Base-by-base conservation (phyloP, 2,113 vertebrate genomes). In the Oceanodroma tethys region DNA sequence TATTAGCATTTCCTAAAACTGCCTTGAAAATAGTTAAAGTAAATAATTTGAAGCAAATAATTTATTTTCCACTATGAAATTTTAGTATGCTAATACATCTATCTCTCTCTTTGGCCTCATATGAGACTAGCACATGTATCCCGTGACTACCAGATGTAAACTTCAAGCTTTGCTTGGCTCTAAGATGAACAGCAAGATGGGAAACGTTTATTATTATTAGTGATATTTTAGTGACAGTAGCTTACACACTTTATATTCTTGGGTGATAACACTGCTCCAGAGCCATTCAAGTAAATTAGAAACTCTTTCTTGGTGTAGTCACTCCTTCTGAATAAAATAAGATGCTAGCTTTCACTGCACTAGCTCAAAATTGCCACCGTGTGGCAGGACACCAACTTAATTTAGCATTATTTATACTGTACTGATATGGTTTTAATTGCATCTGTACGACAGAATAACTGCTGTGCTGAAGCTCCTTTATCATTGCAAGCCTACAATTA, bases 321-420 rank as follows among this genome's bases (percentile, higher is more conserved):
- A 90, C 79, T 91, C 53, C 81, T 97, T 62, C 70, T 62, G 60
- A 81, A 92, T 92, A 87, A 97, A 96, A 56, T 43, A 94, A 80
- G 73, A 84, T 7, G 50, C 55, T 36, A 42, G 36, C 45, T 97
- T 71, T 93, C 93, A 78, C 81, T 90, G 93, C 73, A 92, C 88
- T 93, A 97, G 97, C 97, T 98, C 97, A 98, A 98, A 98, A 97
- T 97, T 98, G 98, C 97, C 98, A 98, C 97, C 98, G 94, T 96
- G 97, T 98, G 97, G 97, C 97, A 62, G 53, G 92, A 97, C 90
- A 96, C 85, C 84, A 82, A 93, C 74, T 95, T 95, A 88, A 92
- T 87, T 86, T 91, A 86, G 40, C 27, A 95, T 59, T 74, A 96
- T 81, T 94, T 95, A 71, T 93, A 84, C 11, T 50, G 36, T 32